These are phyloP conservation scores for Corythornis madagascariensis DNA, from an alignment of 2,113 vertebrate species.

Conservation along the genomic window DNA sequence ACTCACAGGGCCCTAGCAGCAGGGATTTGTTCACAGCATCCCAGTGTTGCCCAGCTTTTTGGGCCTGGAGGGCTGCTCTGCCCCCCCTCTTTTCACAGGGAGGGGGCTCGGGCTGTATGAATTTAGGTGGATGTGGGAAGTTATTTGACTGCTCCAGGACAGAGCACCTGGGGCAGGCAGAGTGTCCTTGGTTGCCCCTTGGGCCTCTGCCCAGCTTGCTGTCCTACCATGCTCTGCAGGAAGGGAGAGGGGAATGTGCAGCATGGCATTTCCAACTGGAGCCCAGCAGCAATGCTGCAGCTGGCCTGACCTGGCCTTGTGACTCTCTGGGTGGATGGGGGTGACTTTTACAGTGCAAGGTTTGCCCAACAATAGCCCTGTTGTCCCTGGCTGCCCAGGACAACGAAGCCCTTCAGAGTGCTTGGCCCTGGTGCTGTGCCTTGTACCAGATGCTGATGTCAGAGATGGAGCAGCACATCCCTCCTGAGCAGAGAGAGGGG, in stretches of 20 bases:
- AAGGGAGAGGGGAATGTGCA: neutral
- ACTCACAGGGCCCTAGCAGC: neutral
- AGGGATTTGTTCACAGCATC: neutral
- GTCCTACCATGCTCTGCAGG: neutral
- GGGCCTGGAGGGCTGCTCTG: neutral
- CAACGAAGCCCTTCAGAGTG: conserved; percentile 37
- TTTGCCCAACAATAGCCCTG: conserved; percentile 36
- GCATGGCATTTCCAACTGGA: neutral
- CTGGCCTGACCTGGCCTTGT: conserved; percentile 53
- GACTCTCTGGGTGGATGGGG: neutral
- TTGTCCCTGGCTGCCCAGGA: conserved; percentile 26
- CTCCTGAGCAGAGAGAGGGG: neutral
- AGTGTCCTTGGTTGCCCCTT: neutral
- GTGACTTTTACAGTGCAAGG: conserved; percentile 47
- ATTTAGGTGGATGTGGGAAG: neutral
- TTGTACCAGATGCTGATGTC: conserved; percentile 43
- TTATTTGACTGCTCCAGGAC: neutral
- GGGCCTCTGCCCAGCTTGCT: neutral
- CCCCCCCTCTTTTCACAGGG: neutral
- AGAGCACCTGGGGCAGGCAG: neutral
- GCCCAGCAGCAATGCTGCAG: conserved; percentile 37
- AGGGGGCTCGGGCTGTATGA: fast-evolving
- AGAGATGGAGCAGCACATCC: neutral
- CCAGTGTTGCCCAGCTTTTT: neutral
- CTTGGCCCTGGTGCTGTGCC: conserved; percentile 1